Base-by-base conservation (phyloP, 53 echinoderm and acorn worm genomes). In the Holothuria scabra region DNA sequence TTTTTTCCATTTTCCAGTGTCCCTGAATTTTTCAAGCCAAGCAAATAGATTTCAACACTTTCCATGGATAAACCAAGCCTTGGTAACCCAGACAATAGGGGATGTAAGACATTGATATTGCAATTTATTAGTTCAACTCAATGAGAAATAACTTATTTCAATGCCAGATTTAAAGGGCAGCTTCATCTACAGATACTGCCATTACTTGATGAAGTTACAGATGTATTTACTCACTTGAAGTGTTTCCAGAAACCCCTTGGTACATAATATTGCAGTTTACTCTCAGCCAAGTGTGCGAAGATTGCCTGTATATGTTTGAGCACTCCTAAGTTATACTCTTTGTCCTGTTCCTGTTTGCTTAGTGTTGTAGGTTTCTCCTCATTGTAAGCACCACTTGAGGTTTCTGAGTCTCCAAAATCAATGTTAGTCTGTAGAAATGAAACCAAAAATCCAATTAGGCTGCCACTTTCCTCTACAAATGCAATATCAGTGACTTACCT, bases 181-280 rank as follows among this genome's bases (percentile, higher is more conserved):
- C 6, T 41, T 41, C 41, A 41, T 6, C 6, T 0, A 41, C 7
- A 41, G 0, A 10, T 0, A 41, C 41, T 41, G 41, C 7, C 41
- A 8, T 41, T 41, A 41, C 41, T 41, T 41, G 41, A 8, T 41
- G 18, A 52, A 3, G 16, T 30, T 64, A 64, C 21, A 64, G 9
- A 69, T 37, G 59, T 61, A 21, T 64, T 1, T 11, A 88, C 97
- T 89, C 65, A 97, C 97, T 97, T 97, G 89, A 94, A 97, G 57
- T 92, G 94, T 71, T 97, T 97, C 94, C 97, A 97, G 89, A 97
- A 97, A 28, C 97, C 97, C 87, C 94, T 94, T 24, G 97, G 97
- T 67, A 97, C 92, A 59, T 97, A 97, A 90, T 97, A 97, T 90
- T 97, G 97, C 88, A 97, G 87, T 89, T 97, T 97, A 75, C 97